Evolutionary conservation across 2,888 invertebrate genomes (phyloP), one percentile per base, ranked within the genome.

Genomic region (Strigamia crassipes): DNA sequence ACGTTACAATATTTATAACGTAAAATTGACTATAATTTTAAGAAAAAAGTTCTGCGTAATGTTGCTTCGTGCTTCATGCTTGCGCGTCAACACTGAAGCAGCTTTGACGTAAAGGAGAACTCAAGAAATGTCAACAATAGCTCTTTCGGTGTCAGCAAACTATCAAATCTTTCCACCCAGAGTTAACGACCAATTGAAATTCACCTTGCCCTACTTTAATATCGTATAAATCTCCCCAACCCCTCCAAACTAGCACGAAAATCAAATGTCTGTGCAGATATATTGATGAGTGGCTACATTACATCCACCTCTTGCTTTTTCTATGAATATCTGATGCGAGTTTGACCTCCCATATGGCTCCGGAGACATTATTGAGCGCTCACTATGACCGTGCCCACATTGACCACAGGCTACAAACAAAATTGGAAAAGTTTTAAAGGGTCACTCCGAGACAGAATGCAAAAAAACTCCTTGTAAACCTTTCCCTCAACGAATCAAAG

Each of bases 341-440:
- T 66, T 66, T 66, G 66, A 66, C 15, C 66, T 66, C 10, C 66
- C 27, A 66, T 66, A 31, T 66, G 66, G 10, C 66, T 27, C 31
- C 66, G 27, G 66, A 66, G 66, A 66, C 66, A 66, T 66, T 51
- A 51, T 51, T 27, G 66, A 27, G 1, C 66, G 27, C 66, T 61
- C 61, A 21, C 61, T 5, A n/a, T 18, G 18, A n/a, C 61, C 10
- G 18, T 61, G 61, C 9, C 61, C 61, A 61, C 12, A 21, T 5
- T 66, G 66, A 66, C 66, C 66, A 66, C 66, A 27, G 66, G 66
- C 66, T 66, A 66, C 8, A 61, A 66, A 66, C 66, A 66, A 66
- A 66, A 66, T 66, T 66, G 66, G 66, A 66, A 66, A 66, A 66
- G 27, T 66, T 66, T 23, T 27, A 27, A 66, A 66, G 27, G 66